Percentiles rank a stretch among this genome's conserved stretches.
Conservation (phyloP, 2,888 invertebrate species). For the Drosophila formosana region DNA sequence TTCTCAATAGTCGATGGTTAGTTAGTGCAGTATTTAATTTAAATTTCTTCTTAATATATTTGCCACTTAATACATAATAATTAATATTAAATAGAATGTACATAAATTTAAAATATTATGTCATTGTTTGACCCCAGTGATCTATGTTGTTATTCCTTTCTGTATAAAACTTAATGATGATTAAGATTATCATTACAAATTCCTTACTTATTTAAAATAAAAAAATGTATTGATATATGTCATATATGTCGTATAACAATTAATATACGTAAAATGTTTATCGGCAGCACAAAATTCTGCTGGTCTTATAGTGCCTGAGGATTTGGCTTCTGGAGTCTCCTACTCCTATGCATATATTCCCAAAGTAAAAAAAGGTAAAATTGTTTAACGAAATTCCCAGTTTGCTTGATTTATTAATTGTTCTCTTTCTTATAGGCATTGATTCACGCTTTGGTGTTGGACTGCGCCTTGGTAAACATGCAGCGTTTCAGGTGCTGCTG, state of each 20-base stretch:
- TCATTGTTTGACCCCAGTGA: too few species aligned
- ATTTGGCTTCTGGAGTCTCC: not conserved
- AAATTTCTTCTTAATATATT: too few species aligned
- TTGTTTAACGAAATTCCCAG: not conserved
- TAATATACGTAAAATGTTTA: conserved; percentile 7
- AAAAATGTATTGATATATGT: too few species aligned
- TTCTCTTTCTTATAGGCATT: not conserved
- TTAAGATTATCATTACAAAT: too few species aligned
- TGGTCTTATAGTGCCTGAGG: conserved; percentile 83
- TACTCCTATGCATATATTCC: not conserved
- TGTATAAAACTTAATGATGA: too few species aligned
- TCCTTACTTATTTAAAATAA: too few species aligned
- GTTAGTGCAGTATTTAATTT: too few species aligned
- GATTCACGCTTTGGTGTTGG: not conserved
- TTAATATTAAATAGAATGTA: too few species aligned
- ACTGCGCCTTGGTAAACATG: not conserved
- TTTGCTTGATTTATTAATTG: not conserved
- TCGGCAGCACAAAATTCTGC: conserved; percentile 76
- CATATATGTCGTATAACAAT: not conserved
- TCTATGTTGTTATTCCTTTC: too few species aligned
- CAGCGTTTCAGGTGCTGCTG: not conserved
- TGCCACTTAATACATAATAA: too few species aligned
- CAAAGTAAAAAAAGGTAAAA: not conserved
- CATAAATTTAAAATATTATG: too few species aligned
- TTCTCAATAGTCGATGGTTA: too few species aligned